Conservation (phyloP, 2,888 invertebrate genomes). For the Acanthococcus lagerstroemiae region DNA sequence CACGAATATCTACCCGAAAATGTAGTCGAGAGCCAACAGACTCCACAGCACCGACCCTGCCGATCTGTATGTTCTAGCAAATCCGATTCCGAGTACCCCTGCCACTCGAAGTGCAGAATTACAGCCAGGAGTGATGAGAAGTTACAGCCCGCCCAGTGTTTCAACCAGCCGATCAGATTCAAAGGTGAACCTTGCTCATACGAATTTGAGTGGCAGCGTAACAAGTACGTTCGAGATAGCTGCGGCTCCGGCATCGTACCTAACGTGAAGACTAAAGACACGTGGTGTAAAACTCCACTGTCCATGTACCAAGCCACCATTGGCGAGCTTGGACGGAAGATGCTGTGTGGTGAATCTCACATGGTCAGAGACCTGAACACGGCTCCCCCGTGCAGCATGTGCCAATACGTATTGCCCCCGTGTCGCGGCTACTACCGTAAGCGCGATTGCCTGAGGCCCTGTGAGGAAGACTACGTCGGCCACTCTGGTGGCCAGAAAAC, state of each 20-base stretch:
- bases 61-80: too few species aligned
- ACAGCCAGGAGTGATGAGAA: too few species aligned
- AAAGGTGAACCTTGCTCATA: not conserved
- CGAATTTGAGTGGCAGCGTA: not conserved
- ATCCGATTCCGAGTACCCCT: too few species aligned
- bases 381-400: slow-evolving; percentile 10
- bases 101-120: too few species aligned
- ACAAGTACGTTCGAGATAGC: not conserved
- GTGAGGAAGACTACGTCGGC: slow-evolving; percentile 1
- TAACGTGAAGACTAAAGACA: too few species aligned
- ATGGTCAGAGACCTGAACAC: slow-evolving; percentile 8
- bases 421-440: slow-evolving; percentile 18
- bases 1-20: too few species aligned
- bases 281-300: slow-evolving; percentile 20
- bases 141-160: too few species aligned
- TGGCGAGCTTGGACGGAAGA: slow-evolving; percentile 12
- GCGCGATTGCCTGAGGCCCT: slow-evolving; percentile 10
- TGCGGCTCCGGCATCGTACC: slow-evolving; percentile 14
- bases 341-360: slow-evolving; percentile 6
- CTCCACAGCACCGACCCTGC: too few species aligned
- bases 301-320: slow-evolving; percentile 16
- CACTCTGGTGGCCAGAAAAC: not conserved
- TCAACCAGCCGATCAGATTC: not conserved
- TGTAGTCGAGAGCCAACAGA: too few species aligned
- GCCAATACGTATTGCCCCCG: slow-evolving; percentile 1